These are phyloP conservation scores for Poliocrania exsul DNA, from an alignment of 2,797 vertebrate genomes.

Conservation along the genomic window DNA sequence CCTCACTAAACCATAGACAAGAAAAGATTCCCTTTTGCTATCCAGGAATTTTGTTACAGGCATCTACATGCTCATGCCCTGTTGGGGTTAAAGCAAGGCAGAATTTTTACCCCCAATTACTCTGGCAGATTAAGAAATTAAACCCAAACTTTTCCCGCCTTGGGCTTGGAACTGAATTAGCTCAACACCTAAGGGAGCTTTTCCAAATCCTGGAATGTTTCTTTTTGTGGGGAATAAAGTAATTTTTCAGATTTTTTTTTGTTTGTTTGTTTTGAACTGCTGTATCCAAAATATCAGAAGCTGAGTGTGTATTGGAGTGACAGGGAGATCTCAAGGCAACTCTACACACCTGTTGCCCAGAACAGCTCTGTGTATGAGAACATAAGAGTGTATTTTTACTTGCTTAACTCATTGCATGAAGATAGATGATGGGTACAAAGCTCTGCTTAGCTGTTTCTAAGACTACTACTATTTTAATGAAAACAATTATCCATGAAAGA, in stretches of 20 bases:
- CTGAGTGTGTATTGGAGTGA: not conserved
- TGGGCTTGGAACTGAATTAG: not conserved
- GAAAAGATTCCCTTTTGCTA: not conserved
- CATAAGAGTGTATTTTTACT: not conserved
- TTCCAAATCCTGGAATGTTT: not conserved
- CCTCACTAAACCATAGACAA: not conserved
- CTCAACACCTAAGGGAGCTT: not conserved
- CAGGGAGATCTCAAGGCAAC: not conserved
- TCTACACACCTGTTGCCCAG: not conserved
- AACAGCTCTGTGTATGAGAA: not conserved
- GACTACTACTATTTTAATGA: conserved; percentile 19
- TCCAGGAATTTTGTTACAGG: not conserved
- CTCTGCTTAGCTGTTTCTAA: conserved; percentile 29
- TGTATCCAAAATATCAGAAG: not conserved
- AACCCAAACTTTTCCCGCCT: not conserved
- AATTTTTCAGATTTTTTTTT: not conserved
- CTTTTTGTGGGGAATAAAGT: not conserved
- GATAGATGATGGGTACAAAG: not conserved
- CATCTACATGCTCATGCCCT: not conserved
- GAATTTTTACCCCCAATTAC: not conserved
- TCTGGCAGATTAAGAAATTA: not conserved
- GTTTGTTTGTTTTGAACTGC: not conserved
- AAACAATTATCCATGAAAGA: not conserved
- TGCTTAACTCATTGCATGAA: not conserved
- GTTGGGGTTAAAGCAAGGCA: not conserved